Conservation (phyloP, 2,888 invertebrate species). For the Actias luna region DNA sequence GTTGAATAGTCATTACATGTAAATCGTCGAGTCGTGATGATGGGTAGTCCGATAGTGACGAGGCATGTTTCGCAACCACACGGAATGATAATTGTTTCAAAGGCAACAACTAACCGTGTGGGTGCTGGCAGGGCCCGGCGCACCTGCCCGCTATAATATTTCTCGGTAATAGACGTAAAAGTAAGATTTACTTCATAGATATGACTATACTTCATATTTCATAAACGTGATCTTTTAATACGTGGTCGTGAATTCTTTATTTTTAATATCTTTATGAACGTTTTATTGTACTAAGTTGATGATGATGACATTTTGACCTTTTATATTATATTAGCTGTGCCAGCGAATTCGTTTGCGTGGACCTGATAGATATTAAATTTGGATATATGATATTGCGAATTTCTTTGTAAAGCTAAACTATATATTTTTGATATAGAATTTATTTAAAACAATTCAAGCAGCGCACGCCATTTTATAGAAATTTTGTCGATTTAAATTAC, state of each 20-base stretch:
- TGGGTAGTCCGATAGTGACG: constrained; percentile 75
- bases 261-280: constrained; percentile 19
- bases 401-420: no score
- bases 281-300: constrained; percentile 6
- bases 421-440: no score
- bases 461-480: no score
- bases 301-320: not conserved
- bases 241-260: constrained; percentile 59
- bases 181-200: constrained; percentile 59
- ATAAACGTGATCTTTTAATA: constrained; percentile 73
- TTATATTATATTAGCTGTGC: not conserved
- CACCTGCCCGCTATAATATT: constrained; percentile 61
- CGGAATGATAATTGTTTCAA: constrained; percentile 75
- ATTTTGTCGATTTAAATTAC: no score
- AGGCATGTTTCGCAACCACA: constrained; percentile 76
- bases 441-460: no score
- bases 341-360: no score
- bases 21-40: constrained; percentile 80
- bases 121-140: constrained; percentile 45
- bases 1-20: constrained; percentile 80
- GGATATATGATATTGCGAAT: no score
- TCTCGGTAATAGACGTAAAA: constrained; percentile 52
- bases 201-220: constrained; percentile 74
- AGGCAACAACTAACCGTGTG: constrained; percentile 34
- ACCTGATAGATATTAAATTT: no score